Evolutionary conservation across 2,888 invertebrate genomes (phyloP).

Genomic region (Spicauda simplicius): DNA sequence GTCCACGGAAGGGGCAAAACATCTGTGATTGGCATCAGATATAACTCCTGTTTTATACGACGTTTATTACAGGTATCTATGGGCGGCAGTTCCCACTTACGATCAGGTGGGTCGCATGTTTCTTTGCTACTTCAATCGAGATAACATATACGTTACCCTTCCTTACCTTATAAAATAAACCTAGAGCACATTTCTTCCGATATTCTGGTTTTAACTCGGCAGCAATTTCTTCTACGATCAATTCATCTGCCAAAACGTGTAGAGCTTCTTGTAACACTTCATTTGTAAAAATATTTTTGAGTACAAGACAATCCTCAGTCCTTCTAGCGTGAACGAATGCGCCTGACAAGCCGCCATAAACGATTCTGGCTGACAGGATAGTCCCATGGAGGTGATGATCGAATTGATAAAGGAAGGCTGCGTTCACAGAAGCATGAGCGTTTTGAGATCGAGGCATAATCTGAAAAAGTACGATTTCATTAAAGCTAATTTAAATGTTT

Average conservation of each 20-base stretch:
- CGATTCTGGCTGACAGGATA: constrained; percentile 82
- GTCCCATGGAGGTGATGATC: constrained; percentile 52
- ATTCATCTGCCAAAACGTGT: constrained; percentile 81
- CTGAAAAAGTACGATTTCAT: constrained; percentile 64
- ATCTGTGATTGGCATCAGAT: no score
- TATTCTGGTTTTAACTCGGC: constrained; percentile 86
- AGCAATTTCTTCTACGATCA: constrained; percentile 82
- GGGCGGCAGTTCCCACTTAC: no score
- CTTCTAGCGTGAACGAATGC: constrained; percentile 84
- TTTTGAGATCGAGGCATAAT: constrained; percentile 90
- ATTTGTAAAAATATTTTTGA: constrained; percentile 71
- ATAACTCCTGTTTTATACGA: no score
- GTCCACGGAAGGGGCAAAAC: no score
- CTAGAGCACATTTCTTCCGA: constrained; percentile 84
- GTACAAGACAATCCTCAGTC: constrained; percentile 79
- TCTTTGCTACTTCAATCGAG: no score
- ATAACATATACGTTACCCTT: no score
- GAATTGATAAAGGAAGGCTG: constrained; percentile 88
- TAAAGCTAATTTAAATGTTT: neutral
- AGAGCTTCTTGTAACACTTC: constrained; percentile 81
- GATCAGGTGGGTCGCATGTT: no score
- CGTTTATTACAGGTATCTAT: no score
- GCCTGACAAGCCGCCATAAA: constrained; percentile 84
- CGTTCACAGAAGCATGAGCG: constrained; percentile 90
- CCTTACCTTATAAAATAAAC: constrained; percentile 88